A percentile compares a stretch with the other conserved stretches of the same genome.
Evolutionary conservation across 1,140 invertebrate species (phyloP).

Genomic region (Zaprionus lachaisei): DNA sequence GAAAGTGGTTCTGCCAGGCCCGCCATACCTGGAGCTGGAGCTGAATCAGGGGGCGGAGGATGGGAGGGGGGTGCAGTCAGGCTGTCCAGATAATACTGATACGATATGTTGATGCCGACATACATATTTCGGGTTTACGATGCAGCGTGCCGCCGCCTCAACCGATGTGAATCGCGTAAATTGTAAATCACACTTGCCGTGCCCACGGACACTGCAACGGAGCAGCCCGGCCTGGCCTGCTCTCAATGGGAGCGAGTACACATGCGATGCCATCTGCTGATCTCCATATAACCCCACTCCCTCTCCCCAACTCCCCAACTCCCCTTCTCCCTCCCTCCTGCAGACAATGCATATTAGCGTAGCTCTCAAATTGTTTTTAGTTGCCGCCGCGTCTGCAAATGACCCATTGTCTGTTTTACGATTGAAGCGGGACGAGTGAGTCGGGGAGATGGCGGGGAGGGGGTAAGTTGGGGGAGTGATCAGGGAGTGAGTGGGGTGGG

Average conservation of each 20-base stretch:
- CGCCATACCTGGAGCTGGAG: too few relatives aligned
- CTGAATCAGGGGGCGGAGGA: neutral
- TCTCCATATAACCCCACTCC: neutral
- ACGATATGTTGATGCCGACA: constrained; percentile 54
- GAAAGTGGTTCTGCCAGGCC: constrained; percentile 74
- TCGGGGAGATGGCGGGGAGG: neutral
- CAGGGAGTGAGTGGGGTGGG: neutral
- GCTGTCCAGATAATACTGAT: constrained; percentile 54
- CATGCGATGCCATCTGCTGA: constrained; percentile 1
- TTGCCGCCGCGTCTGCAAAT: constrained; percentile 76
- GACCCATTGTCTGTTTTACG: constrained; percentile 64
- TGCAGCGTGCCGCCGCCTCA: constrained; percentile 27
- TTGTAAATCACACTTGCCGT: constrained; percentile 73
- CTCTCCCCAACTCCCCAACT: neutral
- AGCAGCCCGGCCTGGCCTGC: neutral
- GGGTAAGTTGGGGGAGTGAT: neutral
- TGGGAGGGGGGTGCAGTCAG: constrained; percentile 2
- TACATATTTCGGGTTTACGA: constrained; percentile 77
- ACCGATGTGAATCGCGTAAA: constrained; percentile 57
- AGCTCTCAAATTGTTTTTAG: constrained; percentile 76
- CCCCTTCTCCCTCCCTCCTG: neutral
- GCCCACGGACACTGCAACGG: constrained; percentile 5
- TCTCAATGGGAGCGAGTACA: neutral
- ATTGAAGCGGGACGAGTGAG: neutral
- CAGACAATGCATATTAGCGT: constrained; percentile 71